Evolutionary conservation across 2,113 vertebrate genomes (phyloP), one percentile per base, ranked within the genome.

Genomic region (Monopterus albus): DNA sequence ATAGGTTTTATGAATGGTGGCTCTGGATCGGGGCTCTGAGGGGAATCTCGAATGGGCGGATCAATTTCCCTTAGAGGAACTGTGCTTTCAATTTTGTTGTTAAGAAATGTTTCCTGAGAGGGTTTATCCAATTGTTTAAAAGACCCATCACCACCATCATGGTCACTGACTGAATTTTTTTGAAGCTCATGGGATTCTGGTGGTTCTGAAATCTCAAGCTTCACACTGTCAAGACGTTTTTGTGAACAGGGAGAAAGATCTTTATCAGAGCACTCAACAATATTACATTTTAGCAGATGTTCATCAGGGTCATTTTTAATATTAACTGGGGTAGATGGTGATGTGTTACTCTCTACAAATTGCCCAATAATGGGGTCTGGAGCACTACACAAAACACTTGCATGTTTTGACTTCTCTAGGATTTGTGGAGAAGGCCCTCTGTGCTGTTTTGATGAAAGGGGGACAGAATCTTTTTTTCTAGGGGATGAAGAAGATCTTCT

Each of bases 21-120:
- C 8, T 92, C 89, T 79, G 89, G 91, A 76, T 89, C 89, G 59
- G 91, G 88, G 51, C 88, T 92, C 35, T 92, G 74, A 61, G 91
- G 88, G 43, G 89, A 91, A 88, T 91, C 89, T 82, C 89, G 77
- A 70, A 79, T 76, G 18, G 88, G 88, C 6, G 86, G 86, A 49
- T 92, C 88, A 71, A 84, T 81, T 84, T 83, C 86, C 80, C 88
- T 85, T 4, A 92, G 40, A 52, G 89, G 90, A 69, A 90, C 26
- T 65, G 80, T 33, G 64, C 60, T 88, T 31, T 88, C 86, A 64
- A 82, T 12, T 80, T 89, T 90, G 74, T 35, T 45, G 8, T 56
- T 26, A 35, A 80, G 40, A 20, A 78, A 14, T 49, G 33, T 82
- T 13, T 43, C 46, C 60, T 53, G 59, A 65, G 71, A 50, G 14